A percentile compares a stretch with the other conserved stretches of the same genome.
Evolutionary conservation across 2,113 vertebrate species (phyloP).

Genomic region (Hydrolagus affinis): DNA sequence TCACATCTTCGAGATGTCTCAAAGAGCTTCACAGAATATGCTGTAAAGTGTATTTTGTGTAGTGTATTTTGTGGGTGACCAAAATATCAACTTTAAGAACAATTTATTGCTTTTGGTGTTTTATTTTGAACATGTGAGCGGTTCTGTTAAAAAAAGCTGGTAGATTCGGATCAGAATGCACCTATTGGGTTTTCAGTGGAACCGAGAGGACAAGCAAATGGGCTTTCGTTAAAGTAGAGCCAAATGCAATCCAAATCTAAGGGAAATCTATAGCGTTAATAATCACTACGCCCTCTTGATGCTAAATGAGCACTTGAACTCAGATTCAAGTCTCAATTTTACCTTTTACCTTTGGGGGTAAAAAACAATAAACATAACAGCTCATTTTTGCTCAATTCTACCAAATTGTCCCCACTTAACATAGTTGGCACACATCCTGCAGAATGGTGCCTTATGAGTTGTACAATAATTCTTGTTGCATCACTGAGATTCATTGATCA

Average conservation of each 20-base stretch:
- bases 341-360: neutral
- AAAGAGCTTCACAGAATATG: too few relatives aligned
- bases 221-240: neutral
- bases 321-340: neutral
- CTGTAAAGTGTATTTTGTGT: too few relatives aligned
- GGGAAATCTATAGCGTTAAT: neutral
- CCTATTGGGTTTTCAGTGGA: neutral
- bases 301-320: neutral
- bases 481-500: too few relatives aligned
- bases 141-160: neutral
- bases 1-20: too few relatives aligned
- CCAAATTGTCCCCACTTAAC: neutral
- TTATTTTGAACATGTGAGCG: neutral
- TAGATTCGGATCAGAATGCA: neutral
- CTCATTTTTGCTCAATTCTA: neutral
- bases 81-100: neutral
- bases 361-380: neutral
- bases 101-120: neutral
- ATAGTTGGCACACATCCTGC: neutral
- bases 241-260: neutral
- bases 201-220: neutral
- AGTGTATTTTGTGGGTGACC: too few relatives aligned
- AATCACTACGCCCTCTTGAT: neutral
- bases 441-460: too few relatives aligned
- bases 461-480: too few relatives aligned